Evolutionary conservation across 2,888 invertebrate genomes (phyloP).

Genomic region (Oscheius onirici): DNA sequence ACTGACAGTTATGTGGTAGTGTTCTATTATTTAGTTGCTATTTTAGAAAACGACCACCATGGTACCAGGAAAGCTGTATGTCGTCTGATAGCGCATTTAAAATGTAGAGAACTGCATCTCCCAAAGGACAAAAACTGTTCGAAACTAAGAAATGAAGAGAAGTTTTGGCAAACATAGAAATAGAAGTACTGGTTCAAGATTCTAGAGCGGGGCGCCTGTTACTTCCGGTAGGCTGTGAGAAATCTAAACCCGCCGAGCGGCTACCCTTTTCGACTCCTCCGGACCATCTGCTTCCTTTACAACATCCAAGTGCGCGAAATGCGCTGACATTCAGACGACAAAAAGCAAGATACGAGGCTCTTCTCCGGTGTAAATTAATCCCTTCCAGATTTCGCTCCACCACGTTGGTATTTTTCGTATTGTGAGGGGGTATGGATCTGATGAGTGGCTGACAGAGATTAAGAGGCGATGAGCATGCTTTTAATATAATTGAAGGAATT

Average conservation of each 20-base stretch:
- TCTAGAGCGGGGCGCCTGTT: no score
- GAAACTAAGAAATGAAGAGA: no score
- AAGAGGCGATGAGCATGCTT: conserved; percentile 21
- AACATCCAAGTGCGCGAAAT: conserved; percentile 29
- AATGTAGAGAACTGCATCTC: no score
- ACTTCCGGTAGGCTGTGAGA: background rate
- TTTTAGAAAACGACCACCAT: no score
- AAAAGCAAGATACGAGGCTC: conserved; percentile 9
- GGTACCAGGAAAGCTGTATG: no score
- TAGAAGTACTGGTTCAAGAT: no score
- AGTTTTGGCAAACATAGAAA: no score
- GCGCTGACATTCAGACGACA: background rate
- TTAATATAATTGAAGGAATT: background rate
- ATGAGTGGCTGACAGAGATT: background rate
- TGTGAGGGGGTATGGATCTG: no score
- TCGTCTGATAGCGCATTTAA: no score
- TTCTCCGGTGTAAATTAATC: conserved; percentile 16
- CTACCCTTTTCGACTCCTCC: conserved; percentile 14
- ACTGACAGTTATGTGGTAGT: no score
- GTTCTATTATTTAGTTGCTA: no score
- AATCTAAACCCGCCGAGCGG: conserved; percentile 16
- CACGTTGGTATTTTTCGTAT: background rate
- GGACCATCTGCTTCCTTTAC: conserved; percentile 32
- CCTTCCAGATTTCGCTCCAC: conserved; percentile 7
- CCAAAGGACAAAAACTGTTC: no score